Evolutionary conservation across 2,797 vertebrate species (phyloP).

Genomic region (Perodicticus potto): DNA sequence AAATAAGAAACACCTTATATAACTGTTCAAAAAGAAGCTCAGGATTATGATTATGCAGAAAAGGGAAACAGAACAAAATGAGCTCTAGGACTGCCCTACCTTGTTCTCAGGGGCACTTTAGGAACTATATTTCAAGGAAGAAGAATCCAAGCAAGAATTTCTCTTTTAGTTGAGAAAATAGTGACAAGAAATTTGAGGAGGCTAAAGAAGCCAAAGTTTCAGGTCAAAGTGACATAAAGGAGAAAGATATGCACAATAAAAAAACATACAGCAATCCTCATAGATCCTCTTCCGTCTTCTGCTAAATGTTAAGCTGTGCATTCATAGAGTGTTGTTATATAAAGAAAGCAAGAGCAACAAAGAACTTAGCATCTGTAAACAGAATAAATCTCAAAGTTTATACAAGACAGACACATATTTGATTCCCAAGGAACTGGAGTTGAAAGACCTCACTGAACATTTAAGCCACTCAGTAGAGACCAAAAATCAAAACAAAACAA

Average conservation of each 20-base stretch:
- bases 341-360: background rate
- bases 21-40: background rate
- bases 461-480: background rate
- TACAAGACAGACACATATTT: background rate
- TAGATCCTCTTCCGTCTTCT: background rate
- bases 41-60: background rate
- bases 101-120: background rate
- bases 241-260: background rate
- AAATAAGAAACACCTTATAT: background rate
- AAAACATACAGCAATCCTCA: background rate
- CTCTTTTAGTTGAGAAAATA: background rate
- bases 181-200: background rate
- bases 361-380: background rate
- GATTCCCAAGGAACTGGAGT: background rate
- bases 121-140: background rate
- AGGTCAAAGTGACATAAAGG: background rate
- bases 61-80: background rate
- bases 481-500: background rate
- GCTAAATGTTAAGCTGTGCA: background rate
- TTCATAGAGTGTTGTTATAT: background rate
- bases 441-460: background rate
- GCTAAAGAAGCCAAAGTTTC: background rate
- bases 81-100: background rate
- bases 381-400: background rate
- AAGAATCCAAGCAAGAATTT: background rate